Evolutionary conservation across 2,113 vertebrate genomes (phyloP), one percentile per base, ranked within the genome.

Genomic region (Tretioscincus oriximinensis): DNA sequence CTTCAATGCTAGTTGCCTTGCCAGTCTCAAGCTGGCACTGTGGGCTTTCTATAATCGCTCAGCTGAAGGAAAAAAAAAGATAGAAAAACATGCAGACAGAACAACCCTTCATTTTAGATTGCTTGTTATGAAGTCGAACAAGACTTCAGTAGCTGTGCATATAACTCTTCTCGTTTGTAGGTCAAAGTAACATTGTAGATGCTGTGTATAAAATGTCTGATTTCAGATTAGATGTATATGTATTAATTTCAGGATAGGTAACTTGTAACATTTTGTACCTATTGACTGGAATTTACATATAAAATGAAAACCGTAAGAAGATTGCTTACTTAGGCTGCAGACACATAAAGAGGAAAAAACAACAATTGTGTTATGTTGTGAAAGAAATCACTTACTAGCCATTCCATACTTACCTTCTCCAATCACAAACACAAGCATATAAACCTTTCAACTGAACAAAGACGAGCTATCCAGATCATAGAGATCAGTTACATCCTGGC

Each of bases 11-110:
- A 93, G 94, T 94, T 92, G 93, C 94, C 89, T 90, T 92, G 94
- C 91, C 94, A 94, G 95, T 93, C 95, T 96, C 92, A 94, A 94
- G 95, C 94, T 95, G 95, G 94, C 95, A 96, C 94, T 95, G 95
- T 96, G 94, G 94, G 93, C 92, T 94, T 94, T 91, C 94, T 93
- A 91, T 91, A 94, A 93, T 92, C 91, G 91, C 93, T 85, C 86
- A 88, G 93, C 93, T 84, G 88, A 47, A 86, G 18, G 70, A 24
- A 9, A 58, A 28, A 60, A 20, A 51, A n/a, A 41, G 6, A 26
- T 9, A 69, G 3, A 78, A 6, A n/a, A 4, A 83, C 88, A 84
- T 83, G 89, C 86, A 94, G 90, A 86, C 86, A 91, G 85, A 68
- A 90, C 87, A 83, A 84, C 85, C 64, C 93, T 89, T 85, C 88